phyloP scores from a whole-genome alignment of 2,113 vertebrate genomes.

The Actenoides lindsayi region DNA sequence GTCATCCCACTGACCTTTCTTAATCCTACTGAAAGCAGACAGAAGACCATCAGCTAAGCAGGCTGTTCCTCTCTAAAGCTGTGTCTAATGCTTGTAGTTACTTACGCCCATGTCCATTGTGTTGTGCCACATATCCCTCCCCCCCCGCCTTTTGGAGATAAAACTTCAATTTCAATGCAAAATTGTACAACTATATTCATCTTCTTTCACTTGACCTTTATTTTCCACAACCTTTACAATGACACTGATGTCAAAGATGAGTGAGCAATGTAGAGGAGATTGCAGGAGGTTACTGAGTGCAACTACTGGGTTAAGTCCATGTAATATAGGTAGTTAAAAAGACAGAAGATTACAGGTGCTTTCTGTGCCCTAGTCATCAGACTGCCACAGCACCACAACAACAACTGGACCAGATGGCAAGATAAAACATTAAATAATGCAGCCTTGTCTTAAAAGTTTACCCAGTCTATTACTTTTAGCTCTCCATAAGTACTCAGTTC shows the following conservation, averaged over 20 bases:
- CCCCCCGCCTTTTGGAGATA: neutral
- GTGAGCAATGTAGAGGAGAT: neutral
- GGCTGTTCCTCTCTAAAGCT: neutral
- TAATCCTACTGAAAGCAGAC: neutral
- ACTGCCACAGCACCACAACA: neutral
- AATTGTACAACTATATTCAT: neutral
- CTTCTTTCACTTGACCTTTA: neutral
- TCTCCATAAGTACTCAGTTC: neutral
- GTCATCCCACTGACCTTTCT: neutral
- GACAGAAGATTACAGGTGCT: neutral
- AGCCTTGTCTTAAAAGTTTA: neutral
- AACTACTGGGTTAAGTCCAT: neutral
- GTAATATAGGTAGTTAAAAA: neutral
- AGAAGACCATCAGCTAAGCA: neutral
- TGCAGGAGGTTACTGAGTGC: neutral
- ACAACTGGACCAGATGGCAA: neutral
- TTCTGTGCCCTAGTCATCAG: neutral
- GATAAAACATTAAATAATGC: neutral
- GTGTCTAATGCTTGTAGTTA: neutral
- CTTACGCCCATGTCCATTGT: no score
- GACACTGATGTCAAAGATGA: neutral
- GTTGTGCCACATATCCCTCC: no score
- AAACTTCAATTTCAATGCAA: neutral
- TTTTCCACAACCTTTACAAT: neutral
- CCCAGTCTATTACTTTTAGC: neutral